These are phyloP conservation scores for Bovichtus diacanthus DNA, from an alignment of 2,797 vertebrate genomes.

Conservation along the genomic window DNA sequence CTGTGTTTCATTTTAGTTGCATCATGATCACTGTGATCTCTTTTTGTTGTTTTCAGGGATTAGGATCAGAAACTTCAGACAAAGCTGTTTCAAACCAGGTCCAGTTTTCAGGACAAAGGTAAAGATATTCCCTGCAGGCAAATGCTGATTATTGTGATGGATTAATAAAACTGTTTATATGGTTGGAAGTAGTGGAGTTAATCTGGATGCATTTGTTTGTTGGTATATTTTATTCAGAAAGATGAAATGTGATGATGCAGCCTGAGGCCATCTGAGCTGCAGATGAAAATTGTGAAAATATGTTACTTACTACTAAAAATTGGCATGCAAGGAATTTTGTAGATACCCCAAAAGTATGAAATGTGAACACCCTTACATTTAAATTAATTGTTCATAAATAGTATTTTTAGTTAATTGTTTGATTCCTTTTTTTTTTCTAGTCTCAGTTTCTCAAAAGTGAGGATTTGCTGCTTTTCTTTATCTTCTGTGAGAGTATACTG, in stretches of 20 bases:
- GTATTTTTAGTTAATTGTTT: background rate
- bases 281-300: background rate
- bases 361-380: background rate
- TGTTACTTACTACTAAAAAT: background rate
- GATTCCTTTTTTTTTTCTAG: background rate
- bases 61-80: constrained; percentile 83
- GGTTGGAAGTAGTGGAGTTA: background rate
- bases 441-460: background rate
- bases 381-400: background rate
- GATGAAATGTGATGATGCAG: background rate
- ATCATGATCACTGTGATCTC: background rate
- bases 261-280: background rate
- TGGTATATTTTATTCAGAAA: background rate
- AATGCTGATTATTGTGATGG: background rate
- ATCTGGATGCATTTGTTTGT: background rate
- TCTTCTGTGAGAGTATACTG: background rate
- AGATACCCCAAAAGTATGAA: background rate
- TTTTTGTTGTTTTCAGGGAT: constrained; percentile 82
- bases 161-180: background rate
- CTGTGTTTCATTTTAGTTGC: background rate
- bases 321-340: background rate
- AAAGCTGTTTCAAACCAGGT: constrained; percentile 83
- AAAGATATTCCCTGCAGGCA: constrained; percentile 36
- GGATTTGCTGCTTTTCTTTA: background rate
- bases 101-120: constrained; percentile 91